Evolutionary conservation across 1,140 invertebrate genomes (phyloP), one percentile per base, ranked within the genome.

Genomic region (Drosophila rhopaloa): DNA sequence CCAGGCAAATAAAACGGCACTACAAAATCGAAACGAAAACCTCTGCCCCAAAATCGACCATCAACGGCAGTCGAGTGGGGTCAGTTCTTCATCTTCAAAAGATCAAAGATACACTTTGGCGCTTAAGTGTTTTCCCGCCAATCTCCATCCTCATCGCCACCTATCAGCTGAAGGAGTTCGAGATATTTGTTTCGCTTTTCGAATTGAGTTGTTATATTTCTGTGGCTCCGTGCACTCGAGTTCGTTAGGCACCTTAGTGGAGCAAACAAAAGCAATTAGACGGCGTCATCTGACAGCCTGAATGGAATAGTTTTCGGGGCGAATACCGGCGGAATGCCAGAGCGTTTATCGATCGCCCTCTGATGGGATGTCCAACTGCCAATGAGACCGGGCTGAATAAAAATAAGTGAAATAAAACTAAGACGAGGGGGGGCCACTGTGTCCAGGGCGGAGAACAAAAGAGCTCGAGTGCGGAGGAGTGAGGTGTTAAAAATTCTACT

Each of bases 251-350:
- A 89, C 84, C 84, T 88, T 89, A 80, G 84, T 88, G 85, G 84
- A 77, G 84, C 84, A 89, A 60, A 88, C 84, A 88, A 88, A 89
- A 88, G 84, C 84, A 89, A 88, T 88, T 88, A 88, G 84, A 86
- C 76, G 83, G 79, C 82, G 79, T 88, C 82, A 70, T 72, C 63
- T 86, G 82, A 86, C 82, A 86, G 80, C 63, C 65, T 84, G 65
- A 83, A 83, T 83, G 81, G 79, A 83, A 83, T 83, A 84, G 81
- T 83, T 79, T 71, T 58, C 40, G 61, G 50, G 57, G 50, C 55
- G 58, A 75, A 73, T 81, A 55, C 67, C 81, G 53, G 43, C 41
- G 71, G 61, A 71, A 65, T 70, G 57, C 63, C 73, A 32, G 8
- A 65, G 44, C 75, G 50, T 85, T 84, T 84, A 85, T 85, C 77